Percentiles rank a stretch among this genome's conserved stretches.
Evolutionary conservation across 1,140 invertebrate genomes (phyloP).

Genomic region (Radopholus similis): DNA sequence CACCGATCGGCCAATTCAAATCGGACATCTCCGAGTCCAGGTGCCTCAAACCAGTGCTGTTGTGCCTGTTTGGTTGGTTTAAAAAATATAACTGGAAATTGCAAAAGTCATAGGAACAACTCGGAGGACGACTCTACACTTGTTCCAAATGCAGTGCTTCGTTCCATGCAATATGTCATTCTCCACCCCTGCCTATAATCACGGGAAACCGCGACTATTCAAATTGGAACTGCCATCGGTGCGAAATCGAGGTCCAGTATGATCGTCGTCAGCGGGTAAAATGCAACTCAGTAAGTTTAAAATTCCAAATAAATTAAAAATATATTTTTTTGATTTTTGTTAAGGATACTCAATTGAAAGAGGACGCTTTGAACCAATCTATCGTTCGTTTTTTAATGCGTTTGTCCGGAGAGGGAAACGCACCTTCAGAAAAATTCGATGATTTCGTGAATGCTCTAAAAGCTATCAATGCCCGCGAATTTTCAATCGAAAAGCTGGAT

Average conservation of each 20-base stretch:
- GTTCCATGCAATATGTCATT: conserved; percentile 15
- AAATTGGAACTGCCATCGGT: conserved; percentile 15
- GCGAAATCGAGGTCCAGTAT: conserved; percentile 6
- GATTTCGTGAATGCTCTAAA: not conserved
- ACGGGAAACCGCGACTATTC: not conserved
- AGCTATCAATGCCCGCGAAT: conserved; percentile 14
- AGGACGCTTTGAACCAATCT: conserved; percentile 1
- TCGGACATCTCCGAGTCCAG: conserved; percentile 8
- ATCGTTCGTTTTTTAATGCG: conserved; percentile 5
- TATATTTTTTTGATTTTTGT: not conserved
- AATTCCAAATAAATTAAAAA: not conserved
- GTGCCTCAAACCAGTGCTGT: conserved; percentile 1
- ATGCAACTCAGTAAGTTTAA: not conserved
- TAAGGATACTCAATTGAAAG: conserved; percentile 10
- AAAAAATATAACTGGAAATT: not conserved
- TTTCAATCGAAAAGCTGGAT: not conserved
- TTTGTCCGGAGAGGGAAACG: not conserved
- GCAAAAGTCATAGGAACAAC: conserved; percentile 12
- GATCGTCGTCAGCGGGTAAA: not conserved
- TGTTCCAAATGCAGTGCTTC: conserved; percentile 13
- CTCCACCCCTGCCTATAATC: not conserved
- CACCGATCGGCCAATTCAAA: conserved; percentile 8
- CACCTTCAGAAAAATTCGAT: not conserved
- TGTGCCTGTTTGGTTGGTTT: conserved; percentile 11
- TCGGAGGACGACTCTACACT: conserved; percentile 8